Percentiles rank a stretch among this genome's conserved stretches.
Evolutionary conservation across 2,888 invertebrate genomes (phyloP).

Genomic region (Atherix ibis): DNA sequence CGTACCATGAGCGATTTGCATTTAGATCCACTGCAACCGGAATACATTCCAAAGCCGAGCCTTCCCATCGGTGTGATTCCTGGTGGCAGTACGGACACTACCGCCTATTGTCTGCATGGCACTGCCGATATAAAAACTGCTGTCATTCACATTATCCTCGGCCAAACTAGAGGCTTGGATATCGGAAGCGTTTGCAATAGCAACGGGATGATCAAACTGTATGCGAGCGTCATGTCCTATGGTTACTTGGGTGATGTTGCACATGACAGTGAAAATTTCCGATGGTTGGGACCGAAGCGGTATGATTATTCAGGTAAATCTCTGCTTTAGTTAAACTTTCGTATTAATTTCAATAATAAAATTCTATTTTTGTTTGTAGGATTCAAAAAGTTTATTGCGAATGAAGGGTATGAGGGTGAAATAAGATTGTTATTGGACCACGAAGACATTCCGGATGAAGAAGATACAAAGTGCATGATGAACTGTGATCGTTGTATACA

Average conservation of each 20-base stretch:
- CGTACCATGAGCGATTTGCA: slow-evolving; percentile 34
- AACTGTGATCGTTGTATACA: slow-evolving; percentile 34
- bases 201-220: slow-evolving; percentile 44
- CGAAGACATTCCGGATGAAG: slow-evolving; percentile 28
- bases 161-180: slow-evolving; percentile 56
- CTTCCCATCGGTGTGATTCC: slow-evolving; percentile 43
- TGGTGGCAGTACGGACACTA: slow-evolving; percentile 61
- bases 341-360: no score
- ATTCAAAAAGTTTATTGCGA: slow-evolving; percentile 44
- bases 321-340: no score
- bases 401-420: slow-evolving; percentile 48
- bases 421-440: slow-evolving; percentile 33
- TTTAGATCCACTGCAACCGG: slow-evolving; percentile 21
- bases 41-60: slow-evolving; percentile 26
- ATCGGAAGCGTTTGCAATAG: slow-evolving; percentile 53
- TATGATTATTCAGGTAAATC: slow-evolving; percentile 60
- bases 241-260: slow-evolving; percentile 76
- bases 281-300: slow-evolving; percentile 75
- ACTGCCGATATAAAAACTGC: slow-evolving; percentile 64
- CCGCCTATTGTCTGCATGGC: slow-evolving; percentile 64
- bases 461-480: slow-evolving; percentile 34
- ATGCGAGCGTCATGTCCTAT: slow-evolving; percentile 64
- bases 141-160: slow-evolving; percentile 66
- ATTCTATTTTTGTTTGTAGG: slow-evolving; percentile 24
- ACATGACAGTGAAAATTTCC: slow-evolving; percentile 58